Percentiles rank a stretch among this genome's conserved stretches.
These are phyloP conservation scores for Pangasius djambal DNA, from an alignment of 2,797 vertebrate species.

Conservation along the genomic window DNA sequence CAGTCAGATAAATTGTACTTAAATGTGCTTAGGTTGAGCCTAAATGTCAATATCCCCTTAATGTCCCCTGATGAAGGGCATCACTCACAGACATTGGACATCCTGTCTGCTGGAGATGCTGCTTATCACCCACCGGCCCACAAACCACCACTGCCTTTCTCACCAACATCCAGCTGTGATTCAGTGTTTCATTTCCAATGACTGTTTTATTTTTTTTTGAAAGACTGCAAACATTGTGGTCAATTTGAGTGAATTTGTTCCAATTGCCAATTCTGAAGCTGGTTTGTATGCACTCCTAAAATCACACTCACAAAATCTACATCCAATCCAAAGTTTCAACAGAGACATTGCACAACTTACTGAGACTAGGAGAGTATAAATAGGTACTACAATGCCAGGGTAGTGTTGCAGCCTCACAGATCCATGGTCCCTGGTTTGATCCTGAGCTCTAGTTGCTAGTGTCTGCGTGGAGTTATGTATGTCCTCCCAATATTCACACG, in stretches of 20 bases:
- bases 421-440: background rate
- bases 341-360: background rate
- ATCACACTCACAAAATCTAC: background rate
- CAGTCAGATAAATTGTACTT: slow-evolving; percentile 68
- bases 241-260: background rate
- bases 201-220: background rate
- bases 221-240: background rate
- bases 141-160: slow-evolving; percentile 83
- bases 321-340: background rate
- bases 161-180: slow-evolving; percentile 60
- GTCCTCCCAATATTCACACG: background rate
- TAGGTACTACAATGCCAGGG: background rate
- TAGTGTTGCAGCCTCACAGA: background rate
- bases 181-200: background rate
- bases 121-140: slow-evolving; percentile 80
- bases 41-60: slow-evolving; percentile 82
- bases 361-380: background rate
- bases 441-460: background rate
- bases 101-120: slow-evolving; percentile 69
- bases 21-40: slow-evolving; percentile 59
- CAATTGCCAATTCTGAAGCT: background rate
- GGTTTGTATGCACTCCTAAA: background rate
- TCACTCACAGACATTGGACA: slow-evolving; percentile 90
- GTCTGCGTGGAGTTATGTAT: background rate
- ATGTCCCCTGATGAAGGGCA: slow-evolving; percentile 92